Conservation (phyloP, 2,113 vertebrate genomes). For the Catagonus wagneri region DNA sequence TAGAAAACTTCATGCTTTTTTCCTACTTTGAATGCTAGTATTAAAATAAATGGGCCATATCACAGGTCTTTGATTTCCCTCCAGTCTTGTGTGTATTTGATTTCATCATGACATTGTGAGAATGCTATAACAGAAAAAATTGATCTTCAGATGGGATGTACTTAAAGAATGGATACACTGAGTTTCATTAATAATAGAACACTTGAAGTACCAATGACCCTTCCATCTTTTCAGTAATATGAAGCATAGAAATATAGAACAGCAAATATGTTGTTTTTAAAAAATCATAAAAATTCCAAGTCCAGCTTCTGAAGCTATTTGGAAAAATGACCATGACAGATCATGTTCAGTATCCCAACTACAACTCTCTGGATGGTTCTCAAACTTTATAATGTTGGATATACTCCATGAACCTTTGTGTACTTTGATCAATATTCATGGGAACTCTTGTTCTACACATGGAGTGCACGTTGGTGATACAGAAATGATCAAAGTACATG, state of each 20-base stretch:
- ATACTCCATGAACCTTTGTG: rapidly evolving
- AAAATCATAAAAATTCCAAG: background rate
- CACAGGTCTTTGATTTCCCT: conserved; percentile 69
- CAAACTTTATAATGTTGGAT: background rate
- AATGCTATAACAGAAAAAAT: background rate
- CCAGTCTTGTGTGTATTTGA: background rate
- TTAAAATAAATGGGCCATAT: conserved; percentile 72
- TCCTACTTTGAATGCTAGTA: conserved; percentile 39
- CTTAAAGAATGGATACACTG: background rate
- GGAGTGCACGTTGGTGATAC: background rate
- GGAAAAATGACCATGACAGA: background rate
- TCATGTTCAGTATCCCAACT: background rate
- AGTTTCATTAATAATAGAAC: background rate
- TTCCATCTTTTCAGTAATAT: background rate
- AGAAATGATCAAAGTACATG: background rate
- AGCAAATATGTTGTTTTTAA: background rate
- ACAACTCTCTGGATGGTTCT: background rate
- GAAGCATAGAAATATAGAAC: background rate
- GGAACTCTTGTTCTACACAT: background rate
- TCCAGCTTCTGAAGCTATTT: background rate
- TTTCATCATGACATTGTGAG: background rate
- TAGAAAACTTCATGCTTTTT: conserved; percentile 51
- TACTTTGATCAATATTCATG: background rate
- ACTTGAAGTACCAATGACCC: rapidly evolving
- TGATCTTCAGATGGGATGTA: background rate